Percentiles rank a stretch among this genome's conserved stretches.
These are phyloP conservation scores for Chironomus riparius DNA, from an alignment of 2,888 invertebrate genomes.

Conservation along the genomic window DNA sequence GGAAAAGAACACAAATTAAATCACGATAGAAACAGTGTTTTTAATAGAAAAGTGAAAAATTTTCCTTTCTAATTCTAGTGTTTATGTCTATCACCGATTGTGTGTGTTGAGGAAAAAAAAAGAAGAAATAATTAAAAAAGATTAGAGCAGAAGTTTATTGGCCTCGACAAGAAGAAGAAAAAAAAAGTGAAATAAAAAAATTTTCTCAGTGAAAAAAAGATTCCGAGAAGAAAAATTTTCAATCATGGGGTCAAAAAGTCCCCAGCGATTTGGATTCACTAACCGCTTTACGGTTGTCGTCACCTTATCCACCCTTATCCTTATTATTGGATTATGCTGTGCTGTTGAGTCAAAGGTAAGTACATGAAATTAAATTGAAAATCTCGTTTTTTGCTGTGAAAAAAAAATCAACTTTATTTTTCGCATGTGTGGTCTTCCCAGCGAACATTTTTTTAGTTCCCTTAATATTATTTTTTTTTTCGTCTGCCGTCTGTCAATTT, in stretches of 20 bases:
- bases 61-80: neutral
- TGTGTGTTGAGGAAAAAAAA: neutral
- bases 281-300: conserved; percentile 8
- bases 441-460: too few species aligned
- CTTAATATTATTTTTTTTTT: neutral
- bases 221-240: neutral
- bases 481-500: neutral
- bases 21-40: neutral
- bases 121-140: neutral
- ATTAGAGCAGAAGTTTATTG: conserved; percentile 1
- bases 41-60: neutral
- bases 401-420: neutral
- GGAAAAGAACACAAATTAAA: neutral
- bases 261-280: conserved; percentile 1
- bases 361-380: neutral
- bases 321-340: conserved; percentile 14
- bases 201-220: neutral
- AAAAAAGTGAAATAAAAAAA: conserved; percentile 1
- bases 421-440: neutral
- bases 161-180: neutral
- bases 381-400: neutral
- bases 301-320: neutral
- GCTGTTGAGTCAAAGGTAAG: conserved; percentile 17
- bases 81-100: neutral
- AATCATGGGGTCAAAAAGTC: conserved; percentile 8